Conservation (phyloP, 2,797 vertebrate genomes). For the Tinamus major region DNA sequence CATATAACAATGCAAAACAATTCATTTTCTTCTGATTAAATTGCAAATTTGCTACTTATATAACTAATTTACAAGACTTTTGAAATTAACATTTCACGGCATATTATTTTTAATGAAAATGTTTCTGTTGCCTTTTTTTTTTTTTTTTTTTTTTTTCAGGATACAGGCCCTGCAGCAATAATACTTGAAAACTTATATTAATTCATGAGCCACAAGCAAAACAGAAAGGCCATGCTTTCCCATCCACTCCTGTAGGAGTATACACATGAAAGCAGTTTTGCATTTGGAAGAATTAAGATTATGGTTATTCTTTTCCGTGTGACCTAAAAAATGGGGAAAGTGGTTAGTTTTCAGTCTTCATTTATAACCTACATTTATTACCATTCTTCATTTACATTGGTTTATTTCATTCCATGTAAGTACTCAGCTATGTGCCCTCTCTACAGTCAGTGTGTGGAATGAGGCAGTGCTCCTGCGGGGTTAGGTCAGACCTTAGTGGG, state of each 20-base stretch:
- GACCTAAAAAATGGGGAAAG: background rate
- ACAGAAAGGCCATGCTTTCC: background rate
- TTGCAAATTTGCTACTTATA: conserved; percentile 32
- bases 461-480: background rate
- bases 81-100: background rate
- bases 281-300: background rate
- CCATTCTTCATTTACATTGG: background rate
- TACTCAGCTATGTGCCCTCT: background rate
- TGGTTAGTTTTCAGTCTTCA: background rate
- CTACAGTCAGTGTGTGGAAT: background rate
- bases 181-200: conserved; percentile 40
- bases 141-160: background rate
- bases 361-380: background rate
- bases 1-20: background rate
- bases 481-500: background rate
- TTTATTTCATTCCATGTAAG: background rate
- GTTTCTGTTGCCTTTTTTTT: background rate
- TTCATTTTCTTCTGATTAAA: conserved; percentile 50
- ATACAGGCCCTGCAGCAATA: conserved; percentile 26
- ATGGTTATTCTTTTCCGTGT: background rate
- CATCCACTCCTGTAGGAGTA: background rate
- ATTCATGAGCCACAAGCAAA: conserved; percentile 25
- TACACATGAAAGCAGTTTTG: background rate
- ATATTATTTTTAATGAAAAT: conserved; percentile 40
- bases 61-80: conserved; percentile 32